Evolutionary conservation across 2,113 vertebrate genomes (phyloP).

Genomic region (Mastomys natalensis): DNA sequence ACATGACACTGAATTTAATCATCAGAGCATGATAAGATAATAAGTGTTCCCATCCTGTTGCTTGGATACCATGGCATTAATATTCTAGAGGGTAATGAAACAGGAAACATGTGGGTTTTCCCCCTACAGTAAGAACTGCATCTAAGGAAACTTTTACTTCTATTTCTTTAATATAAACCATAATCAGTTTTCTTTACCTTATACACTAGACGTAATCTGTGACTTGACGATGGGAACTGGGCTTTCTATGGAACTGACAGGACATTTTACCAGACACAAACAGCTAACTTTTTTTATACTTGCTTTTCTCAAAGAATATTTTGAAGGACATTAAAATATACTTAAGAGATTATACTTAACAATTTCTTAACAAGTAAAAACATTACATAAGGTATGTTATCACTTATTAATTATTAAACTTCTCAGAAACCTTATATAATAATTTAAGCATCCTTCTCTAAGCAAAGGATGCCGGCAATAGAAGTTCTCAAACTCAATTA

Average conservation of each 20-base stretch:
- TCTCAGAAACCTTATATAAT: not conserved
- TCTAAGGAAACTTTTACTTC: conserved; percentile 22
- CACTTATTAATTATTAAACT: not conserved
- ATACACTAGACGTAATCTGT: not conserved
- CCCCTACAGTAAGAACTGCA: not conserved
- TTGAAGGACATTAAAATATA: not conserved
- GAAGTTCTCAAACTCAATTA: not conserved
- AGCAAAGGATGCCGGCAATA: not conserved
- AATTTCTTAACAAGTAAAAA: not conserved
- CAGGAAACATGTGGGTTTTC: conserved; percentile 1
- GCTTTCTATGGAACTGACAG: not conserved
- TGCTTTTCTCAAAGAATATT: conserved; percentile 5
- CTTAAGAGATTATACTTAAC: not conserved
- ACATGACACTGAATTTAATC: conserved; percentile 55
- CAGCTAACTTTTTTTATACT: not conserved
- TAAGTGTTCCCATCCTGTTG: conserved; percentile 48
- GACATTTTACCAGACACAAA: not conserved
- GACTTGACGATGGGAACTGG: not conserved
- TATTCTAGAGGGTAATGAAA: conserved; percentile 37
- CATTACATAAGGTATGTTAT: not conserved
- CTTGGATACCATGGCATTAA: conserved; percentile 57
- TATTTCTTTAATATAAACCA: conserved; percentile 32
- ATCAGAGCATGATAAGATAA: conserved; percentile 57
- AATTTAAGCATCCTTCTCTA: not conserved
- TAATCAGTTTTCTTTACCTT: not conserved